These are phyloP conservation scores for Sciurus vulgaris DNA, from an alignment of 2,797 vertebrate species.

Conservation along the genomic window DNA sequence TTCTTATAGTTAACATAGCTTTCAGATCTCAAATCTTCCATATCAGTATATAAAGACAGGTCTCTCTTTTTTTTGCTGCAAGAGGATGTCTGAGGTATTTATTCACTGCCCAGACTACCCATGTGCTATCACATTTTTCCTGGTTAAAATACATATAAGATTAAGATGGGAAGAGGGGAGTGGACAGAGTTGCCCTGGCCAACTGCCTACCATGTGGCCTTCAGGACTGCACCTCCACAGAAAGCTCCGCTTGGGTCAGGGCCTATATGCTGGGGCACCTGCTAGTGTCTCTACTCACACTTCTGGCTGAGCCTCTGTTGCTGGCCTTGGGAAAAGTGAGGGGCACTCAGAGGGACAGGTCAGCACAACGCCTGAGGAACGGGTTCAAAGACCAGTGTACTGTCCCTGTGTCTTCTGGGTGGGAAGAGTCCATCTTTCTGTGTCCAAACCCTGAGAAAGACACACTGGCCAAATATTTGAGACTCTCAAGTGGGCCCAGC, in stretches of 20 bases:
- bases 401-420: not conserved
- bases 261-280: not conserved
- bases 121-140: slow-evolving; percentile 86
- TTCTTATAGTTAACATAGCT: slow-evolving; percentile 32
- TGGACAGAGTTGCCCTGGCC: slow-evolving; percentile 73
- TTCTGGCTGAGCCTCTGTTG: slow-evolving; percentile 4
- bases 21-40: not conserved
- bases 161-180: not conserved
- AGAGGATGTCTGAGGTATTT: slow-evolving; percentile 90
- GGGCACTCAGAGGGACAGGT: not conserved
- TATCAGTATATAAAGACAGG: not conserved
- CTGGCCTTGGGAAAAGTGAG: not conserved
- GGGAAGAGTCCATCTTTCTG: slow-evolving; percentile 49
- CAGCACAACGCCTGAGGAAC: not conserved
- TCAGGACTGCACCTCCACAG: not conserved
- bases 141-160: slow-evolving; percentile 85
- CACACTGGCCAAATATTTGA: slow-evolving; percentile 48
- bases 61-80: slow-evolving; percentile 82
- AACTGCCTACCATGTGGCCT: slow-evolving; percentile 17
- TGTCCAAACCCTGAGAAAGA: slow-evolving; percentile 79
- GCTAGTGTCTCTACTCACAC: accelerated
- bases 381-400: not conserved
- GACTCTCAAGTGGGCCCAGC: not conserved
- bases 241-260: not conserved
- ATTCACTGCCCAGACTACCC: slow-evolving; percentile 88